These are phyloP conservation scores for Zonitis immaculata DNA, from an alignment of 2,888 invertebrate genomes.

Conservation along the genomic window DNA sequence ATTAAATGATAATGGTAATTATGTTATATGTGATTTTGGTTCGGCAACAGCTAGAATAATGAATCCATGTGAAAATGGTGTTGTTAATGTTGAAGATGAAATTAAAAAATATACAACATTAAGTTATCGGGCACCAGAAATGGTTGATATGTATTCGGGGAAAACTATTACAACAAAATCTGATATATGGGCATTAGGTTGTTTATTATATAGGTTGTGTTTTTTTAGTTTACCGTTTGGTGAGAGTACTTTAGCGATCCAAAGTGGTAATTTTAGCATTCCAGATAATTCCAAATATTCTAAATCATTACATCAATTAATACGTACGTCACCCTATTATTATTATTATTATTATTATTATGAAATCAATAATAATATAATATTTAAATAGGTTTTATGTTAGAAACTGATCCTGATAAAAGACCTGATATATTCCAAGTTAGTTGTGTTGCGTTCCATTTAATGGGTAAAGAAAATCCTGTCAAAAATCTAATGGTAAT, in stretches of 20 bases:
- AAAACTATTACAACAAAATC: conserved; percentile 80
- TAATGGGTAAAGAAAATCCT: conserved; percentile 68
- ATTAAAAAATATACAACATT: conserved; percentile 85
- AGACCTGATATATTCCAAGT: conserved; percentile 87
- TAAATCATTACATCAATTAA: conserved; percentile 64
- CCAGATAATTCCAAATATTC: conserved; percentile 76
- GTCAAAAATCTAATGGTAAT: conserved; percentile 75
- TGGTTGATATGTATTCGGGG: conserved; percentile 85
- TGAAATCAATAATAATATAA: not conserved
- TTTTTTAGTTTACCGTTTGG: conserved; percentile 88
- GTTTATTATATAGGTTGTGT: conserved; percentile 82
- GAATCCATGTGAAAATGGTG: conserved; percentile 64
- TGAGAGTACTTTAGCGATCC: conserved; percentile 88
- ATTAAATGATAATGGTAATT: conserved; percentile 71
- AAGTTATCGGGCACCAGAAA: conserved; percentile 87
- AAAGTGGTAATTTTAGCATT: conserved; percentile 80
- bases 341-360: no score
- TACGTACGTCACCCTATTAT: no score
- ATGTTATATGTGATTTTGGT: conserved; percentile 90
- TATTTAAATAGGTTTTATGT: conserved; percentile 63
- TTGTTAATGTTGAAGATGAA: conserved; percentile 72
- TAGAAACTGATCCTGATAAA: conserved; percentile 75
- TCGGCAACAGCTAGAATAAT: conserved; percentile 81
- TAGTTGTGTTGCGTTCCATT: conserved; percentile 65
- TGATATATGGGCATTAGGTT: conserved; percentile 89